These are phyloP conservation scores for Lapara coniferarum DNA, from an alignment of 2,888 invertebrate genomes.

Conservation along the genomic window DNA sequence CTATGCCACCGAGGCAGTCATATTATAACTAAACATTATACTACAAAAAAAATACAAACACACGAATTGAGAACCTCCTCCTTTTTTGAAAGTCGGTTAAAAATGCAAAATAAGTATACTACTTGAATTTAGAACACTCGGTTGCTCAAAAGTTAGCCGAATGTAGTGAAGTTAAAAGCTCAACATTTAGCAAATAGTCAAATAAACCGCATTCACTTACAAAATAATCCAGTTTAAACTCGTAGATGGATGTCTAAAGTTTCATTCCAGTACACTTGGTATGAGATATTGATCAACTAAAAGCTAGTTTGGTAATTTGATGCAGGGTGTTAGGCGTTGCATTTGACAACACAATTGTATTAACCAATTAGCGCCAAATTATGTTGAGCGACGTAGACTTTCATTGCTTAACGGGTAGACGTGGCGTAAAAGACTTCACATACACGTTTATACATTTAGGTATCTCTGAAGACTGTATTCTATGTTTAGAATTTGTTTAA, in stretches of 20 bases:
- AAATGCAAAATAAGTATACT: no score
- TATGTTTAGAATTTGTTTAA: no score
- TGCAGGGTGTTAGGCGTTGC: constrained; percentile 40
- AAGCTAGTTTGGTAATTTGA: constrained; percentile 23
- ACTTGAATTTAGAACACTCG: no score
- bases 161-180: no score
- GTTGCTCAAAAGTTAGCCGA: no score
- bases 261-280: not conserved
- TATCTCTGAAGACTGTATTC: no score
- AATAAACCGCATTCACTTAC: not conserved
- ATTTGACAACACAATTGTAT: constrained; percentile 63
- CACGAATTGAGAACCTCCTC: no score
- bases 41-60: no score
- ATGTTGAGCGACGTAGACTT: constrained; percentile 55
- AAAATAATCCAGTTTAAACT: constrained; percentile 5
- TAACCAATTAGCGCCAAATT: constrained; percentile 49
- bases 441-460: no score
- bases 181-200: not conserved
- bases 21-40: no score
- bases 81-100: no score
- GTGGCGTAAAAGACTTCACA: not conserved
- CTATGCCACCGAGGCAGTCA: no score
- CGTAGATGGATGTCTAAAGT: constrained; percentile 1
- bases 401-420: constrained; percentile 40
- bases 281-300: constrained; percentile 14